A percentile compares a stretch with the other conserved stretches of the same genome.
phyloP scores from a whole-genome alignment of 2,888 invertebrate species.

The Leucania comma region DNA sequence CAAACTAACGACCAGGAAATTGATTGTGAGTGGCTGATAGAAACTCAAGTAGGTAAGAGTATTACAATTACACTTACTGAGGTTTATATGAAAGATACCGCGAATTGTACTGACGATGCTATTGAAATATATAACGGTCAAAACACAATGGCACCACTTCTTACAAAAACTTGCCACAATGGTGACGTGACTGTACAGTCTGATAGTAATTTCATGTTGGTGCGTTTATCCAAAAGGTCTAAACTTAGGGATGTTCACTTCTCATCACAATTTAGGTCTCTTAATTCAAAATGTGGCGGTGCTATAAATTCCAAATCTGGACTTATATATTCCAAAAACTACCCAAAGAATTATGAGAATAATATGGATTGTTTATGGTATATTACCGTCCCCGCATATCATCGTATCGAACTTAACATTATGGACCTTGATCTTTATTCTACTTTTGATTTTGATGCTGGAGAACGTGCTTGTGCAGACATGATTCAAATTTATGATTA shows the following conservation, averaged over 20 bases:
- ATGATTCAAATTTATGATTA: slow-evolving; percentile 58
- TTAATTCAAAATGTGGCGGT: slow-evolving; percentile 94
- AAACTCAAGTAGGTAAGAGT: slow-evolving; percentile 92
- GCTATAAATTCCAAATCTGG: slow-evolving; percentile 91
- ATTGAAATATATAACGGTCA: slow-evolving; percentile 93
- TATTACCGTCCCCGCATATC: slow-evolving; percentile 92
- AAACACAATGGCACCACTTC: slow-evolving; percentile 89
- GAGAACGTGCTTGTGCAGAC: slow-evolving; percentile 42
- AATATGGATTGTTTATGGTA: slow-evolving; percentile 95
- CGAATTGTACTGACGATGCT: slow-evolving; percentile 92
- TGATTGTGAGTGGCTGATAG: slow-evolving; percentile 95
- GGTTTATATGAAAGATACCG: slow-evolving; percentile 91
- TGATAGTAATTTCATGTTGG: slow-evolving; percentile 92
- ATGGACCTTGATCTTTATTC: slow-evolving; percentile 92
- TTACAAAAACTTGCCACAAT: slow-evolving; percentile 92
- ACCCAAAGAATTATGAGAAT: slow-evolving; percentile 94
- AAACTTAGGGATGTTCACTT: slow-evolving; percentile 92
- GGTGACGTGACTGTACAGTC: slow-evolving; percentile 88
- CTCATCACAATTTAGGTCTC: slow-evolving; percentile 81
- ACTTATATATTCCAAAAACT: slow-evolving; percentile 94
- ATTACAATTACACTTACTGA: slow-evolving; percentile 92
- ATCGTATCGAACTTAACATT: slow-evolving; percentile 93
- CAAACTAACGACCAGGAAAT: slow-evolving; percentile 89
- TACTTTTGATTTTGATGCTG: slow-evolving; percentile 54
- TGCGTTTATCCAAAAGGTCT: slow-evolving; percentile 92